Evolutionary conservation across 2,888 invertebrate genomes (phyloP).

Genomic region (Drosophila barbarae): DNA sequence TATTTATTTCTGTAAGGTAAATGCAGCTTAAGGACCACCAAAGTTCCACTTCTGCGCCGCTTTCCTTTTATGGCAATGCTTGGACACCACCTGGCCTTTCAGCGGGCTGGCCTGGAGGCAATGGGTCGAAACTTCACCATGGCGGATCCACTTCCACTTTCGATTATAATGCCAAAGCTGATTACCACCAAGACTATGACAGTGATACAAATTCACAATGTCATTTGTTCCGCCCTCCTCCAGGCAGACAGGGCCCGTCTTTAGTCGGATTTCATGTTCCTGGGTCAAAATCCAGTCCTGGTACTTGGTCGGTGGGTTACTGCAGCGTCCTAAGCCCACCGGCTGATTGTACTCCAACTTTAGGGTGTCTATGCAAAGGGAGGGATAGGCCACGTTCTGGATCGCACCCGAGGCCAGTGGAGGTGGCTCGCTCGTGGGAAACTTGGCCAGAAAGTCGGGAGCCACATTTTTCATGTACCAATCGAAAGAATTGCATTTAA

Average conservation of each 20-base stretch:
- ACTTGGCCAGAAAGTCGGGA: slow-evolving; percentile 91
- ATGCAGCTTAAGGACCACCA: background rate
- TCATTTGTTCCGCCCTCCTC: slow-evolving; percentile 87
- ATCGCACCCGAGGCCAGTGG: slow-evolving; percentile 89
- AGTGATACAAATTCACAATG: slow-evolving; percentile 87
- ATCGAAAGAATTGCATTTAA: slow-evolving; percentile 93
- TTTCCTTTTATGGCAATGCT: slow-evolving; percentile 81
- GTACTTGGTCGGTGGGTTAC: slow-evolving; percentile 65
- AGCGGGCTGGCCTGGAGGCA: slow-evolving; percentile 85
- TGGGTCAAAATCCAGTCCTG: slow-evolving; percentile 71
- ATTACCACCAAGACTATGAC: slow-evolving; percentile 92
- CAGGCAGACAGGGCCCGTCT: slow-evolving; percentile 86
- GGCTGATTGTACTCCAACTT: slow-evolving; percentile 76
- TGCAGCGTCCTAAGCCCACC: slow-evolving; percentile 72
- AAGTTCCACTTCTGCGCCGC: slow-evolving; percentile 41
- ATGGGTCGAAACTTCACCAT: slow-evolving; percentile 44
- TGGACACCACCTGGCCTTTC: slow-evolving; percentile 84
- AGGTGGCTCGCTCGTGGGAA: slow-evolving; percentile 91
- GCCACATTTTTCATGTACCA: slow-evolving; percentile 97
- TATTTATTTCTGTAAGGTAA: background rate
- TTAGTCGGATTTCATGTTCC: slow-evolving; percentile 75
- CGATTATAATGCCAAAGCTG: slow-evolving; percentile 92
- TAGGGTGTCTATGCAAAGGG: slow-evolving; percentile 87
- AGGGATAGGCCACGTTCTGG: slow-evolving; percentile 82
- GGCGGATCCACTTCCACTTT: slow-evolving; percentile 79